Base-by-base conservation (phyloP, 1,140 invertebrate species). In the Drosophila tropicalis region DNA sequence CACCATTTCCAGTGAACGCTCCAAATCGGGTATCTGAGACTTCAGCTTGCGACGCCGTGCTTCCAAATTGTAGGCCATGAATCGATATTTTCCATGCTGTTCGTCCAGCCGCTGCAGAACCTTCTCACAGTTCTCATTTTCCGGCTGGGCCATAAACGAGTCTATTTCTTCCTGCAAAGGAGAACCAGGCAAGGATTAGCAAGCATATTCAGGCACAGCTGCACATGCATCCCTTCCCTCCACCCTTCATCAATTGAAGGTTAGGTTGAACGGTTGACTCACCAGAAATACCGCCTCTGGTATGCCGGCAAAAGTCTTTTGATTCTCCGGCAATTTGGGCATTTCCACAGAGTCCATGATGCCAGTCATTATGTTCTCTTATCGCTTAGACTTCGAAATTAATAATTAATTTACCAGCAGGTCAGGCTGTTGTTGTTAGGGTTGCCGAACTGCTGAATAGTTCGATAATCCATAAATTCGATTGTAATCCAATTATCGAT, bases 61-160 rank as follows among this genome's bases (percentile, higher is more conserved):
- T 72, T 95, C 93, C 71, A 99, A 94, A 92, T 98, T 98, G 78
- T 95, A 96, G 93, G 99, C 98, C 96, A 99, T 98, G 90, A 98
- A 98, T 93, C 99, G 99, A 92, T 99, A 99, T 94, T 99, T 99
- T 68, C 95, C 95, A 93, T 98, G 97, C 92, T 96, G 96, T 87
- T 99, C 98, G 91, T 99, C 98, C 39, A 99, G 93, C 76, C 94
- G 94, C 83, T 95, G 95, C 44, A 99, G 93, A 12, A 98, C 98
- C 92, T 95, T 94, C 82, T 98, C 97, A 3, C 96, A 96, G 64
- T 95, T 95, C 40, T 95, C 94, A 86, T 97, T 97, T 91, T 98
- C 97, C 25, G 95, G 93, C 73, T 94, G 93, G 73, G 94, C 94
- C 97, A 99, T 98, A 91, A 96, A 99, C 56, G 95, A 94, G 90